Evolutionary conservation across 2,888 invertebrate genomes (phyloP), one percentile per base, ranked within the genome.

Genomic region (Scaptomyza flava): DNA sequence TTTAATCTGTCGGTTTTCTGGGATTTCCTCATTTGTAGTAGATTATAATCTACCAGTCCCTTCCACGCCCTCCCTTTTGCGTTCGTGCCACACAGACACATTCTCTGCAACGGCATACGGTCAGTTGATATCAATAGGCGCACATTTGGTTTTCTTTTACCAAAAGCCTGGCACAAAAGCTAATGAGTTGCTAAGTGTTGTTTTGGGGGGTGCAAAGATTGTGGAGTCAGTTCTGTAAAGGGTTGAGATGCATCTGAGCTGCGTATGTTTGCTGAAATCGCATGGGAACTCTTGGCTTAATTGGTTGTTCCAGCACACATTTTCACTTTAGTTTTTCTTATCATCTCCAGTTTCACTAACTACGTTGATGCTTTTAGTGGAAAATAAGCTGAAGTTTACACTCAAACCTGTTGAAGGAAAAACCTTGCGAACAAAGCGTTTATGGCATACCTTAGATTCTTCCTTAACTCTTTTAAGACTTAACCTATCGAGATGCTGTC

Each of bases 11-110:
- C 70, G 79, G 79, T 78, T 77, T 80, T 73, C 77, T 72, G 79
- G 81, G 79, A 76, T 79, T 83, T 81, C 64, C 85, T 72, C 83
- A 83, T 85, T 84, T 83, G 85, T 79, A 78, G 62, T 68, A 69
- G 79, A 81, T 79, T 79, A 78, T 70, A 84, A 78, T 80, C 73
- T 73, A 23, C 43, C 14, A 8, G n/a, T 11, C 12, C 33, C 6
- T 12, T 2, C n/a, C 7, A 11, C 11, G 3, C 3, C n/a, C 4
- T 6, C 12, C 12, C 34, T 12, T 34, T 12, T 34, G 34, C 34
- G 12, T 5, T 36, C n/a, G 6, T 31, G 0, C 33, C 4, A 4
- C 38, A 14, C 8, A n/a, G n/a, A 12, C 33, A n/a, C 14, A 4
- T n/a, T 4, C 27, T 20, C n/a, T 14, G 1, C 38, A 38, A 30